A percentile compares a stretch with the other conserved stretches of the same genome.
phyloP scores from a whole-genome alignment of 2,797 vertebrate species.

The Tapirus indicus region DNA sequence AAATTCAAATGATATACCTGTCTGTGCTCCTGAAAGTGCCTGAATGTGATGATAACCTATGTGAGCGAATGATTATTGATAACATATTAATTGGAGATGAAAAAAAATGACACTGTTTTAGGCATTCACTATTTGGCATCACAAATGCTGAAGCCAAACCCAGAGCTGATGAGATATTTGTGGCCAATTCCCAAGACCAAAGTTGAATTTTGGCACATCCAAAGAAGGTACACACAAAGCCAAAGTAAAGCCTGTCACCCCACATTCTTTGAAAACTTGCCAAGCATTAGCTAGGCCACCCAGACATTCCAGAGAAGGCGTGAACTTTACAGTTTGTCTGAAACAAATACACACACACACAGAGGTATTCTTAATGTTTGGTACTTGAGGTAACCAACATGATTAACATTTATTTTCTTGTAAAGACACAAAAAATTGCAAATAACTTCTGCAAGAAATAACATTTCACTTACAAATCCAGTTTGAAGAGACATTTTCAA shows the following conservation, averaged over 20 bases:
- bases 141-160: not conserved
- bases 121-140: not conserved
- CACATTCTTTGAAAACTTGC: not conserved
- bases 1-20: not conserved
- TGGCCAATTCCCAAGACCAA: not conserved
- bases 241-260: not conserved
- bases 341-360: not conserved
- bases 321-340: constrained; percentile 28
- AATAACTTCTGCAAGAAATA: not conserved
- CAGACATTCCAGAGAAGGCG: not conserved
- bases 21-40: not conserved
- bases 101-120: not conserved
- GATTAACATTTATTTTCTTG: constrained; percentile 50
- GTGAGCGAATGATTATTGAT: not conserved
- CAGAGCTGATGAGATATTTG: not conserved
- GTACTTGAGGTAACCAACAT: not conserved
- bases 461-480: not conserved
- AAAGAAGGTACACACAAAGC: not conserved
- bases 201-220: not conserved
- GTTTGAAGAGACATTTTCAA: constrained; percentile 12
- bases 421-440: constrained; percentile 8
- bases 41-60: not conserved
- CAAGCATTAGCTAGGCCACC: not conserved
- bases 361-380: not conserved
- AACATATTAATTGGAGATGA: not conserved